These are phyloP conservation scores for Eleginops maclovinus DNA, from an alignment of 2,113 vertebrate genomes.

Conservation along the genomic window DNA sequence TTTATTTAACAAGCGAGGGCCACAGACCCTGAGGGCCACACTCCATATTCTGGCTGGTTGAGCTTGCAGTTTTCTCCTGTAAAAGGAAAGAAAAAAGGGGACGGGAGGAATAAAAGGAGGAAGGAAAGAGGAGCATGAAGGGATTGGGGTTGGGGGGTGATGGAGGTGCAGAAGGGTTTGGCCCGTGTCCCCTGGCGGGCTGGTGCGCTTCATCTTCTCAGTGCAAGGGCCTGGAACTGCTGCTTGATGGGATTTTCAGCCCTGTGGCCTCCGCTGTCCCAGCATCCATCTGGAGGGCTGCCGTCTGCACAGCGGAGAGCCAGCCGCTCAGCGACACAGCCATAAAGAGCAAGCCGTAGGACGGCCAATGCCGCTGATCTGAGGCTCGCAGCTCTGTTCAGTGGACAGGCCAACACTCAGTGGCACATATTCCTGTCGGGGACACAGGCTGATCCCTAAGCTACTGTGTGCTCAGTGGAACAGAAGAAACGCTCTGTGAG, in stretches of 20 bases:
- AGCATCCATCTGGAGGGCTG: conserved; percentile 79
- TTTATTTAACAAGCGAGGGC: conserved; percentile 86
- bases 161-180: conserved; percentile 75
- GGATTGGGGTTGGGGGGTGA: conserved; percentile 61
- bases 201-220: conserved; percentile 84
- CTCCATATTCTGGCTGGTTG: conserved; percentile 84
- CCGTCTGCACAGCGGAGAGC: conserved; percentile 72
- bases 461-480: conserved; percentile 71
- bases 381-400: conserved; percentile 73
- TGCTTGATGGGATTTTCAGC: conserved; percentile 86
- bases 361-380: conserved; percentile 75
- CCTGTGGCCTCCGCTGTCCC: conserved; percentile 77
- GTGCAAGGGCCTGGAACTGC: conserved; percentile 83
- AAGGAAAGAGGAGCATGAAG: conserved; percentile 67
- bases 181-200: conserved; percentile 78
- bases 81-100: conserved; percentile 56
- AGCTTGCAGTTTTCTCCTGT: conserved; percentile 71
- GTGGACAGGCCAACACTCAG: conserved; percentile 73
- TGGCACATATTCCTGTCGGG: conserved; percentile 75
- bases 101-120: conserved; percentile 59
- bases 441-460: conserved; percentile 74
- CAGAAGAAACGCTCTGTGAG: conserved; percentile 64
- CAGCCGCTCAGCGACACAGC: conserved; percentile 74
- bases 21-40: conserved; percentile 80
- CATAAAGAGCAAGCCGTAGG: conserved; percentile 76